Evolutionary conservation across 2,888 invertebrate species (phyloP), one percentile per base, ranked within the genome.

Genomic region (Bedellia somnulentella): DNA sequence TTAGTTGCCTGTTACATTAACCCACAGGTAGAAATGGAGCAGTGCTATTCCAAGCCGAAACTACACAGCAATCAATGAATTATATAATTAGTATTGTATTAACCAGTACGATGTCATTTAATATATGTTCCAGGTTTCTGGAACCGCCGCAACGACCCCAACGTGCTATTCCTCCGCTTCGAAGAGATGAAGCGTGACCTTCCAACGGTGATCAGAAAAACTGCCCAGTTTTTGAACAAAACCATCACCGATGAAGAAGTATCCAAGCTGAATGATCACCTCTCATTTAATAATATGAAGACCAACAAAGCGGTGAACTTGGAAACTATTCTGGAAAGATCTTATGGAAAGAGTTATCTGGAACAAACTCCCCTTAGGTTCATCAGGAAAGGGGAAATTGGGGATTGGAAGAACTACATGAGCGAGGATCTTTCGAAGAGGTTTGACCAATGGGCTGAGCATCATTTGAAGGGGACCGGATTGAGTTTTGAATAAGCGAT

Each of bases 251-350:
- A 87, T 1, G 80, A 81, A 4, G 80, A 91, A 45, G 66, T 91
- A 2, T 62, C 78, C 3, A 64, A 68, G n/a, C 77, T 93, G 0
- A 81, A 81, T 35, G 80, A 86, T 2, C 87, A 92, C 48, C 78
- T 92, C 12, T 84, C 85, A 27, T 93, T 93, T 53, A 78, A 84
- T 29, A 86, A 81, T 42, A 93, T 94, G 93, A 85, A 86, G 46
- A 70, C 78, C 0, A 93, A 93, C 56, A 81, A 86, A 14, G 85
- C 86, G 2, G 83, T 90, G 1, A 93, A 93, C 46, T 56, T 87
- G 43, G 83, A 87, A 35, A 67, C 79, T 2, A 62, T 87, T 22
- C 56, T 87, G 6, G 77, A 77, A 32, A 76, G 77, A 36, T 76
- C 78, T 1, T 78, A 68, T 14, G 71, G 75, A 0, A 59, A 58